Base-by-base conservation (phyloP, 2,888 invertebrate genomes). In the Cactoblastis cactorum region DNA sequence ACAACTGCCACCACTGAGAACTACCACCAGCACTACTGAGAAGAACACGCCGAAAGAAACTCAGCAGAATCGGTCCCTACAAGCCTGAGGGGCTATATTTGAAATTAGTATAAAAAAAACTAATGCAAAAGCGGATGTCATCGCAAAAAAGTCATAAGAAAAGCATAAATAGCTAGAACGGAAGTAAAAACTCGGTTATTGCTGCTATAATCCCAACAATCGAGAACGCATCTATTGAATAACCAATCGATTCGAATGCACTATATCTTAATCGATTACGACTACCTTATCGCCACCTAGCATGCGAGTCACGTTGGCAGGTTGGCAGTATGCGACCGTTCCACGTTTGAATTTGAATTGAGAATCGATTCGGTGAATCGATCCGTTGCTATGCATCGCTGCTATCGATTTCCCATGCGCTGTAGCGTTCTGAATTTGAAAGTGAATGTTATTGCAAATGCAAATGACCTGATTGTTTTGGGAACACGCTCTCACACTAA, bases 351-450 rank as follows among this genome's bases (percentile, higher is more conserved):
- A 49, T 49, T 41, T 14, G 18, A 41, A 49, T 49, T 41, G 14
- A 11, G 41, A 33, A 49, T 49, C 49, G 49, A 41, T 49, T 49
- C 49, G 39, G 17, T 33, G 49, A 49, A 49, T 34, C 49, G 49
- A 33, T 22, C 8, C 28, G 33, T 41, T 49, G 19, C 41, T 41
- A 41, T 49, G 49, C 49, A 41, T 33, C 41, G 34, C 15, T 37
- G 14, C 33, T 12, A 45, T 35, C 38, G 48, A 41, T 41, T 49
- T 49, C 49, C 49, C 49, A 49, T 34, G 49, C 18, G 14, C 33
- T 32, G 15, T 14, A 22, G 33, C 12, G 18, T 18, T 19, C 33
- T 41, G 43, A 28, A 43, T 39, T 41, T 34, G 49, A 49, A 49
- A 41, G 47, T 35, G 47, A 48, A 37, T 48, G 24, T 43, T 28